These are phyloP conservation scores for Holacanthus passer DNA, from an alignment of 2,113 vertebrate species.

Conservation along the genomic window DNA sequence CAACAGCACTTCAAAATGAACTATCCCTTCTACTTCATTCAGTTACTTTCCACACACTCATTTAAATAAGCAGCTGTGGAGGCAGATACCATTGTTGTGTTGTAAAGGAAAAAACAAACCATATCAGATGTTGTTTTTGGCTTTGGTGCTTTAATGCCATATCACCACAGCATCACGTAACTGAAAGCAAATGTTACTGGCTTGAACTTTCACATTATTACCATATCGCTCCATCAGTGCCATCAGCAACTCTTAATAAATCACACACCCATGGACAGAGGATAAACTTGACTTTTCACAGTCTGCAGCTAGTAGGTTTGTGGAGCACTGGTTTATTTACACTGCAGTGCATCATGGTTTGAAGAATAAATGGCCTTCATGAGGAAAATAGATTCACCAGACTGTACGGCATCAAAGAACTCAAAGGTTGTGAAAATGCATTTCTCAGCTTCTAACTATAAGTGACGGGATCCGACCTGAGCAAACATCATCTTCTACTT, in stretches of 20 bases:
- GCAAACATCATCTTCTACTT: not conserved
- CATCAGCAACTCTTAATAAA: constrained; percentile 40
- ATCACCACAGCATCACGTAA: constrained; percentile 46
- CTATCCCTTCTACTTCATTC: too few relatives aligned
- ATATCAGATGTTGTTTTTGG: constrained; percentile 45
- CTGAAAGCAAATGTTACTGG: constrained; percentile 36
- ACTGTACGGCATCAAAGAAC: not conserved
- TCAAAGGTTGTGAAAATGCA: not conserved
- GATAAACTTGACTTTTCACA: constrained; percentile 17
- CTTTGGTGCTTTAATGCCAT: not conserved
- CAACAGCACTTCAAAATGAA: too few relatives aligned
- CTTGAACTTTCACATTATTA: constrained; percentile 37
- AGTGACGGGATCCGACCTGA: not conserved
- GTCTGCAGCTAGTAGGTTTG: constrained; percentile 22
- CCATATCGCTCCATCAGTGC: constrained; percentile 51
- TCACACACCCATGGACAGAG: constrained; percentile 20
- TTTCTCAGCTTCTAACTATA: not conserved
- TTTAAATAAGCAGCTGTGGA: not conserved
- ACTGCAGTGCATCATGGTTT: not conserved
- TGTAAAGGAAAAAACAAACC: not conserved
- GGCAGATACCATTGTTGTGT: constrained; percentile 12
- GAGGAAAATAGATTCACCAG: not conserved
- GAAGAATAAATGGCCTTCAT: not conserved
- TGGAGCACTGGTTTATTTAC: constrained; percentile 1
- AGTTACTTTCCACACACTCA: not conserved